Percentiles rank a stretch among this genome's conserved stretches.
Evolutionary conservation across 2,797 vertebrate species (phyloP).

Genomic region (Acestrorhynchus altus): DNA sequence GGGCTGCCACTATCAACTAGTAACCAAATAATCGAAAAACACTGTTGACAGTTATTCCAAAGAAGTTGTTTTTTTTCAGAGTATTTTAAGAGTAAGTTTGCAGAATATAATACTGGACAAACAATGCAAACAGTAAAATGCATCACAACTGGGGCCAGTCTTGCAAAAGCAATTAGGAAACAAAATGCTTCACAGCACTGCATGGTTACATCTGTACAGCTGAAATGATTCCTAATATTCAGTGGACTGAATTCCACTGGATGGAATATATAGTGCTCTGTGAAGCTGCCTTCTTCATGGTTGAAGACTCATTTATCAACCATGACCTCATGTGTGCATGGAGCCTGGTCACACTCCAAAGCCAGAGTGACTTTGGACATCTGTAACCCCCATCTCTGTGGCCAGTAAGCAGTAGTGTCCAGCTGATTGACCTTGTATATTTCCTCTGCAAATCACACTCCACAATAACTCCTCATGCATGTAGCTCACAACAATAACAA

Average conservation of each 20-base stretch:
- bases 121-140: too few species aligned
- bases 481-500: constrained; percentile 14
- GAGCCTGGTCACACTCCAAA: constrained; percentile 72
- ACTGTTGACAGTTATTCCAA: too few species aligned
- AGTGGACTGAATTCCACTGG: neutral
- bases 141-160: neutral
- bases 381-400: constrained; percentile 69
- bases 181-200: neutral
- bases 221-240: neutral
- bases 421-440: constrained; percentile 71
- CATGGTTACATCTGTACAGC: neutral
- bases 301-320: constrained; percentile 49
- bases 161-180: neutral
- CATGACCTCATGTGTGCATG: constrained; percentile 46
- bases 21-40: too few species aligned
- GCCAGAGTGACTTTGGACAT: constrained; percentile 70
- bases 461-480: constrained; percentile 55
- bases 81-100: too few species aligned
- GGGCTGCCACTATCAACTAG: too few species aligned
- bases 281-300: constrained; percentile 26
- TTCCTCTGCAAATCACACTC: constrained; percentile 48
- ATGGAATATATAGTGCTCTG: neutral
- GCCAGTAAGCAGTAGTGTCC: constrained; percentile 68
- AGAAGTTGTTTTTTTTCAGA: too few species aligned
- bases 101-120: too few species aligned